These are phyloP conservation scores for Onchidella celtica DNA, from an alignment of 2,888 invertebrate species.

Conservation along the genomic window DNA sequence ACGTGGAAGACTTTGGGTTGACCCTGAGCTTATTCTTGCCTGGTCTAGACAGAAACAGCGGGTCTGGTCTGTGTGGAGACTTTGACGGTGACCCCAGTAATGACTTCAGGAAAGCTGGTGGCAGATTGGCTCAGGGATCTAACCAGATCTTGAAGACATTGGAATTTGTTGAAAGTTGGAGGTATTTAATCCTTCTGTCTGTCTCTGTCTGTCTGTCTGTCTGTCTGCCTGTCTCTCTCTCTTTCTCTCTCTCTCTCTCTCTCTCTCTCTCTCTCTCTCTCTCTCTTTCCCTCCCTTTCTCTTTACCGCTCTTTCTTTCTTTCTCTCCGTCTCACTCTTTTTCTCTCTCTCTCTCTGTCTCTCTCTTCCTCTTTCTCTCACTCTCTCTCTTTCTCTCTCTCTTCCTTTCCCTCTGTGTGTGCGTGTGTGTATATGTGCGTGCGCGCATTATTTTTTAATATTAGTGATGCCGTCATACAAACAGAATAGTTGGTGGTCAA, in stretches of 20 bases:
- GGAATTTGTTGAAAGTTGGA: constrained; percentile 62
- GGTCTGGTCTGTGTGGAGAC: constrained; percentile 68
- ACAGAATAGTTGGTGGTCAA: too few relatives aligned
- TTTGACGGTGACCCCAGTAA: constrained; percentile 63
- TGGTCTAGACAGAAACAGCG: constrained; percentile 56
- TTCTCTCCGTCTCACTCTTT: neutral
- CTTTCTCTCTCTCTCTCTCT: neutral
- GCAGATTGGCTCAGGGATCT: constrained; percentile 32
- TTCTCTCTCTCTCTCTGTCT: neutral
- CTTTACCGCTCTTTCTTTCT: neutral
- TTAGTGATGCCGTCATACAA: too few relatives aligned
- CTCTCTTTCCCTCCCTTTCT: too few relatives aligned
- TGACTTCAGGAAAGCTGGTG: constrained; percentile 58
- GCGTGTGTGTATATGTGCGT: too few relatives aligned
- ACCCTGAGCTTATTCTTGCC: constrained; percentile 55
- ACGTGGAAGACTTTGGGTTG: constrained; percentile 54
- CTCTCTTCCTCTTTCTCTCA: neutral
- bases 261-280: neutral
- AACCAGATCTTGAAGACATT: constrained; percentile 24
- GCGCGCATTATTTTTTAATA: too few relatives aligned
- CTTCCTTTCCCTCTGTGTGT: neutral
- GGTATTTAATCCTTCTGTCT: constrained; percentile 49
- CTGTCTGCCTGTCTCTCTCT: neutral
- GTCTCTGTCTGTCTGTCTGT: neutral
- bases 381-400: neutral